Base-by-base conservation (phyloP, 2,888 invertebrate genomes). In the Chrysolina haemoptera region DNA sequence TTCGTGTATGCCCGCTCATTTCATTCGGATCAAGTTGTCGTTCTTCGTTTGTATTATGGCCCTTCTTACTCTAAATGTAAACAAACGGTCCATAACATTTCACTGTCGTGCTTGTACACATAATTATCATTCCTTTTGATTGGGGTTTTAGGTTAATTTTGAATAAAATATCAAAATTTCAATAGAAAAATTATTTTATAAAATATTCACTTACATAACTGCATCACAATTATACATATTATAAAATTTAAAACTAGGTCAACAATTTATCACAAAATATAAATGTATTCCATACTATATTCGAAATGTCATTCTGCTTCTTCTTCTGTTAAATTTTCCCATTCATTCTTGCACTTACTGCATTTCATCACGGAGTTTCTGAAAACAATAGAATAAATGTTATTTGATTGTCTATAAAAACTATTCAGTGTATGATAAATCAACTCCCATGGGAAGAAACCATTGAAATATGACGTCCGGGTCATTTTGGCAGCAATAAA, bases 311-410 rank as follows among this genome's bases (percentile, higher is more conserved):
- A 81, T 72, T 80, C 76, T 50, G 79, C 79, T 40, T 81, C 72
- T 40, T 81, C 72, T 74, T 82, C 81, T 41, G 78, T 80, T 40
- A 81, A 77, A 75, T 84, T 82, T 63, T 84, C 82, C 68, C 77
- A 83, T 43, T 84, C 82, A 70, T 83, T 83, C 67, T 84, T 80
- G 78, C 85, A 85, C 75, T 84, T 83, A 65, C 82, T 81, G 62
- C 84, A 85, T 68, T 81, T 82, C 77, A 79, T 78, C 40, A 79
- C 81, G 3, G 84, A 80, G 67, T 82, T 81, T 76, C 82, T 82
- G 63, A 59, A 81, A 78, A 68, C 70, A 5, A 18, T 20, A 43
- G 0, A 43, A 14, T 10, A 22, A 20, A 53, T 3, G 20, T 40
- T 64, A 68, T 41, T 35, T 22, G 22, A 55, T 18, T 18, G 43